Evolutionary conservation across 2,888 invertebrate genomes (phyloP).

Genomic region (Drosophila mulleri): DNA sequence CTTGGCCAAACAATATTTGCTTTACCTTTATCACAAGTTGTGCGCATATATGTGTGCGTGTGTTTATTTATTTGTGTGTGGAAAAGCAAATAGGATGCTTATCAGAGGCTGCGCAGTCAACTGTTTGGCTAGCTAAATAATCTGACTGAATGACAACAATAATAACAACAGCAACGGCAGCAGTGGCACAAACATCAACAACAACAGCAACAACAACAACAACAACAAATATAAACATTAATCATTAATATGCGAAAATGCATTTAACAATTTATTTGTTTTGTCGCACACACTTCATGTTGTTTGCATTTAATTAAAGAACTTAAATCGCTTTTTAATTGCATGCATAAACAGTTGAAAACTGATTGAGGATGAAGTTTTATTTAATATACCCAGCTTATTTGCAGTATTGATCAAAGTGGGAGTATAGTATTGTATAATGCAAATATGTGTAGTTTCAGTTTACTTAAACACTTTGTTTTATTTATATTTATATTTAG

Average conservation of each 20-base stretch:
- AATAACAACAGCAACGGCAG: constrained; percentile 10
- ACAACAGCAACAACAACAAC: not conserved
- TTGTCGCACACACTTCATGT: constrained; percentile 2
- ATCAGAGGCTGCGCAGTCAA: constrained; percentile 23
- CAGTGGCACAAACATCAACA: constrained; percentile 2
- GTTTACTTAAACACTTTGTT: too few relatives aligned
- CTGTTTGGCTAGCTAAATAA: constrained; percentile 33
- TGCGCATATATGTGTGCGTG: not conserved
- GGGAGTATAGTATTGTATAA: not conserved
- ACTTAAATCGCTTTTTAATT: constrained; percentile 22
- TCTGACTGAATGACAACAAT: constrained; percentile 21
- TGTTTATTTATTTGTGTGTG: not conserved
- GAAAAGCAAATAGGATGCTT: constrained; percentile 38
- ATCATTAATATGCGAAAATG: constrained; percentile 38
- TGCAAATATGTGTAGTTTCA: too few relatives aligned
- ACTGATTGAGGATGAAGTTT: not conserved
- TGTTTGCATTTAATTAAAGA: constrained; percentile 42
- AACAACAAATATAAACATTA: constrained; percentile 24
- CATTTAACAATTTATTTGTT: constrained; percentile 31
- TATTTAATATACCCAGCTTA: not conserved
- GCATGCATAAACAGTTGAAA: not conserved
- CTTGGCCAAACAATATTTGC: constrained; percentile 37
- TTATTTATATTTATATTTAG: too few relatives aligned
- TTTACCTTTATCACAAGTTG: constrained; percentile 25
- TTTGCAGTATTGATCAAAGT: not conserved